Conservation (phyloP, 2,888 invertebrate species). For the Mythimna vitellina region DNA sequence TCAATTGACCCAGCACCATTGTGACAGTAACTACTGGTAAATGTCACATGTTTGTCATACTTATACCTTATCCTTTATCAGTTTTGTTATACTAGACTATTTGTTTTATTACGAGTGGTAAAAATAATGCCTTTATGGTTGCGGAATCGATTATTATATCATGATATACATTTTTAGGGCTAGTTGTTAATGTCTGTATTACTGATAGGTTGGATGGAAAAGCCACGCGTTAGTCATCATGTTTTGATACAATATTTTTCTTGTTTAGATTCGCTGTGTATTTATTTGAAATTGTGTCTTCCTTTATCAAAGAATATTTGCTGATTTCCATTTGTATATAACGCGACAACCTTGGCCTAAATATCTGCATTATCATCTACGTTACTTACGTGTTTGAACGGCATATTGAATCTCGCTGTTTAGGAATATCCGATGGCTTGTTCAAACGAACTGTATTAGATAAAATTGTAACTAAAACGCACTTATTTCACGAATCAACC, state of each 20-base stretch:
- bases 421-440: not conserved
- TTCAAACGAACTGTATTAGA: no score
- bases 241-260: not conserved
- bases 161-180: slow-evolving; percentile 31
- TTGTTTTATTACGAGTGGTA: slow-evolving; percentile 35
- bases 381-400: no score
- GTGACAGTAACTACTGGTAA: slow-evolving; percentile 15
- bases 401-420: not conserved
- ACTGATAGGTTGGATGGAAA: not conserved
- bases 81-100: slow-evolving; percentile 23
- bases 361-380: not conserved
- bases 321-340: not conserved
- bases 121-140: slow-evolving; percentile 22
- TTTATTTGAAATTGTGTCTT: not conserved
- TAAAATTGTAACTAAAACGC: no score
- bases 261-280: not conserved
- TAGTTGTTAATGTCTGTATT: slow-evolving; percentile 17
- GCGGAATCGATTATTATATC: slow-evolving; percentile 37
- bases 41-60: not conserved
- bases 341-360: not conserved
- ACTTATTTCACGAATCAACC: no score
- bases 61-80: slow-evolving; percentile 56
- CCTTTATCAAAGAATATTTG: not conserved
- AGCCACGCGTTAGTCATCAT: not conserved
- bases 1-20: slow-evolving; percentile 33